A percentile compares a stretch with the other conserved stretches of the same genome.
phyloP scores from a whole-genome alignment of 2,113 vertebrate genomes.

The Puma concolor region DNA sequence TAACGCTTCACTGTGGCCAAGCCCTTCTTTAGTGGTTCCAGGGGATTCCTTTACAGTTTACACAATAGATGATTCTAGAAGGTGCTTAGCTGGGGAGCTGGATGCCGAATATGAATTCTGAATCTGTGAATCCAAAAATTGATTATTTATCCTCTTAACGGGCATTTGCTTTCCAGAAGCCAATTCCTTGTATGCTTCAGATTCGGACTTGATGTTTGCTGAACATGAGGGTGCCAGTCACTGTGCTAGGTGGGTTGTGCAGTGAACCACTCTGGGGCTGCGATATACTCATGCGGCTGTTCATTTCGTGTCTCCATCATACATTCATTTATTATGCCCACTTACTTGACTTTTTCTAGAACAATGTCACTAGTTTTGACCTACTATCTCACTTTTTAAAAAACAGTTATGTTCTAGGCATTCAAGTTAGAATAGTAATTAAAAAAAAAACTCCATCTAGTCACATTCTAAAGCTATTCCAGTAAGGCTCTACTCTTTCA shows the following conservation, averaged over 20 bases:
- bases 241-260: rapidly evolving
- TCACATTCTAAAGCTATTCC: not conserved
- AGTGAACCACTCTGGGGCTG: not conserved
- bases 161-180: not conserved
- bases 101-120: not conserved
- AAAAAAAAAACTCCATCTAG: not conserved
- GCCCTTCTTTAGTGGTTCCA: not conserved
- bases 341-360: not conserved
- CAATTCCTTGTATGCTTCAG: not conserved
- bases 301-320: rapidly evolving
- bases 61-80: not conserved
- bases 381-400: not conserved
- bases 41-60: not conserved
- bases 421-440: not conserved
- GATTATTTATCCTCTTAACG: not conserved
- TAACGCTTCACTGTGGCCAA: not conserved
- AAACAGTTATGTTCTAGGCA: not conserved
- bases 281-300: rapidly evolving
- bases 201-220: rapidly evolving
- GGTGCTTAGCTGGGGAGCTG: not conserved
- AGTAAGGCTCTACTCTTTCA: not conserved
- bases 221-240: rapidly evolving
- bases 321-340: rapidly evolving
- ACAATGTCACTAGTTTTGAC: not conserved
- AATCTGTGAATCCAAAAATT: not conserved